Base-by-base conservation (phyloP, 2,888 invertebrate species). In the Caenorhabditis doughertyi region DNA sequence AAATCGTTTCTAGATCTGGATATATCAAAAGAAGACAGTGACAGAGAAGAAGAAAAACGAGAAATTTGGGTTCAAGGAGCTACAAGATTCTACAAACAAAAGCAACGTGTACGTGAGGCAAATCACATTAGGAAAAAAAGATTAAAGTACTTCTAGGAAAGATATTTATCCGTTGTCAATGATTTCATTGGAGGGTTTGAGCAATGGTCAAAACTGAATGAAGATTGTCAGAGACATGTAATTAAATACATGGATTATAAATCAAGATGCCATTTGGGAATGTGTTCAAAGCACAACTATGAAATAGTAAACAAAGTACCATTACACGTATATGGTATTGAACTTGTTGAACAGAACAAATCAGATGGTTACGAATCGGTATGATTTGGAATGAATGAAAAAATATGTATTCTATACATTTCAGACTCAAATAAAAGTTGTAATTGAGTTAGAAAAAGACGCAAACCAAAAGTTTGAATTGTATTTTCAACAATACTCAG, bases 231-330 rank as follows among this genome's bases (percentile, higher is more conserved):
- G 27, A 0, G 11, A 27, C 11, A 5, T 11, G 53, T 53, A 9
- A 29, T 53, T n/a, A 27, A 53, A 27, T 5, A 27, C 27, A 13
- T 53, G 16, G 53, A 53, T 53, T 53, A 53, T 13, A 53, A 53
- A n/a, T 16, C 27, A 13, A 53, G 53, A 53, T 53, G 53, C 13
- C 25, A n/a, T 16, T 23, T 53, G 18, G 53, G 4, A 27, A 53
- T 11, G 11, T 27, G 27, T 5, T 53, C 53, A 27, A 53, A 27
- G 27, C 5, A 13, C 5, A 13, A 53, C 5, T 53, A 25, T 53
- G 27, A 25, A 25, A 7, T 53, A 2, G 27, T 25, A 9, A 27
- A 27, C 7, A 7, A 1, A 3, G 27, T 27, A 23, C 53, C 53
- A 7, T 3, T 53, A 5, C 11, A 27, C 7, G 8, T 53, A 3